Base-by-base conservation (phyloP, 2,797 vertebrate genomes). In the Chelonia mydas region DNA sequence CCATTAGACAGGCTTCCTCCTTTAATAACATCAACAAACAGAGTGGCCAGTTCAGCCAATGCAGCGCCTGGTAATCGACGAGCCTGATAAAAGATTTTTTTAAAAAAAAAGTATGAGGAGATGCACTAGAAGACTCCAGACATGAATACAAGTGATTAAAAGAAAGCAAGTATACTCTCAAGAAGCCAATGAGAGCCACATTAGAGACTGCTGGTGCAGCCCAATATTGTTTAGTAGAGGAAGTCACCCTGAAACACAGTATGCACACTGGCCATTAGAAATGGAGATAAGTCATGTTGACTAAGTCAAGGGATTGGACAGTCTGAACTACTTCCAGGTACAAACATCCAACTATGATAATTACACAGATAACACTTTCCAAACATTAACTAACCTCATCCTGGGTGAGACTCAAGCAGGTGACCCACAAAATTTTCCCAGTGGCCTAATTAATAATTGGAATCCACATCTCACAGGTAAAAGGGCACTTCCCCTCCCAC, bases 11-110 rank as follows among this genome's bases (percentile, higher is more conserved):
- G 98, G 95, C 96, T 98, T 78, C 99, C 99, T 1, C 97, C 98
- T 96, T 98, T 99, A 91, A 99, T 98, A 50, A 99, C 98, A 31
- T 99, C 99, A 93, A 99, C 98, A 97, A 99, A 99, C 8, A 99
- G 96, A 78, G 95, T 98, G 6, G 99, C 99, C 95, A 99, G 97
- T 78, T 99, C 98, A 81, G 98, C 98, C 92, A 99, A 96, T 0
- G 98, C 98, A 0, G 98, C 65, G 79, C 98, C 99, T 5, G 99
- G 98, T 83, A 99, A 97, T 65, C 97, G 98, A 53, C 98, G 99
- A 94, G 98, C 99, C 99, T 99, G 95, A 82, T 68, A 95, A 55
- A 84, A 88, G 37, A 91, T 0, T 65, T 9, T 92, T 1, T 10
- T 25, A 3, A n/a, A 53, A 41, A 51, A 81, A 84, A 88, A 93